phyloP scores from a whole-genome alignment of 2,888 invertebrate species.

The Drosophila subsilvestris region DNA sequence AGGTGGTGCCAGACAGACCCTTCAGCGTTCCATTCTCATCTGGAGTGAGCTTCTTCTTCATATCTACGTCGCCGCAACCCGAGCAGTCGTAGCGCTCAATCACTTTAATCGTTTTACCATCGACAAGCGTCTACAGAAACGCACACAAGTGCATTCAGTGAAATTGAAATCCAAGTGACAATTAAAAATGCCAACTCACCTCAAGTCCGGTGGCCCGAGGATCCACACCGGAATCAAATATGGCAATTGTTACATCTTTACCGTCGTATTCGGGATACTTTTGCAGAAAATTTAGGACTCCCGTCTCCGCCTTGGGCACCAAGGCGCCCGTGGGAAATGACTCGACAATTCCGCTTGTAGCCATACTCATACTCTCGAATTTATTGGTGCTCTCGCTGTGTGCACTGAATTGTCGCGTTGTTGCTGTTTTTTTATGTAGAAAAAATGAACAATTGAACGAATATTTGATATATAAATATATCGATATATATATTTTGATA shows the following conservation, averaged over 20 bases:
- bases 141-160: constrained; percentile 8
- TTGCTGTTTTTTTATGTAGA: constrained; percentile 14
- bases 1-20: constrained; percentile 93
- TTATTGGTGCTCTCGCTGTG: constrained; percentile 24
- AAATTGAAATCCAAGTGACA: not conserved
- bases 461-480: not conserved
- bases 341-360: constrained; percentile 84
- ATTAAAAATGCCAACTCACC: constrained; percentile 85
- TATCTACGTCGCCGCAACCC: constrained; percentile 98
- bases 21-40: constrained; percentile 90
- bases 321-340: constrained; percentile 93
- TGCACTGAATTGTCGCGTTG: constrained; percentile 13
- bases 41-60: constrained; percentile 89
- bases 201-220: constrained; percentile 97
- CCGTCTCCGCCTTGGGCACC: constrained; percentile 97
- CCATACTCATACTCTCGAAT: constrained; percentile 52
- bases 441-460: no score
- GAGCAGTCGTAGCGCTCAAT: constrained; percentile 97
- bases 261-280: constrained; percentile 97
- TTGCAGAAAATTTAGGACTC: constrained; percentile 92
- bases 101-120: constrained; percentile 93
- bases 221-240: constrained; percentile 99
- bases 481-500: constrained; percentile 1
- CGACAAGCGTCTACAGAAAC: constrained; percentile 89
- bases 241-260: constrained; percentile 94